Conservation (phyloP, 2,888 invertebrate species). For the Leptopilina myrica region DNA sequence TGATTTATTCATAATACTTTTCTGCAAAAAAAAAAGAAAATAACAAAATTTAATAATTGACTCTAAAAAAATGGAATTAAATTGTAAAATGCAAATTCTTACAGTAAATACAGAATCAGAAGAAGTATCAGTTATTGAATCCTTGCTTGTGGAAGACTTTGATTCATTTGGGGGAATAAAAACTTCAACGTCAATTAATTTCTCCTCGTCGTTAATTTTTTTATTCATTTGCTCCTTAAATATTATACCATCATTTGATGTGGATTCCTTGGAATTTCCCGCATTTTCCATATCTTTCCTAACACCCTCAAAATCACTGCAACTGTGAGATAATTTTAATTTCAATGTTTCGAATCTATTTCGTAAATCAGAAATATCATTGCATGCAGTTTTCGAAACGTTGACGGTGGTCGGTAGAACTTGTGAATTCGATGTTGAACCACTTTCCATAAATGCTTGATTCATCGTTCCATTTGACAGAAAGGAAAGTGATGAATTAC, state of each 20-base stretch:
- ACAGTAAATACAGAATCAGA: conserved; percentile 68
- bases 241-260: background rate
- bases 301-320: conserved; percentile 15
- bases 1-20: conserved; percentile 55
- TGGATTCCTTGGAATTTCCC: background rate
- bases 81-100: conserved; percentile 52
- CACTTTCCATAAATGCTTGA: conserved; percentile 62
- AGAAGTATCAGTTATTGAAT: conserved; percentile 56
- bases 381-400: conserved; percentile 38
- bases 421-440: conserved; percentile 17
- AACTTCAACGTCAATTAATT: conserved; percentile 61
- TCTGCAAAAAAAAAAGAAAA: conserved; percentile 51
- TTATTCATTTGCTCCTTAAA: background rate
- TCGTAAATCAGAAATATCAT: conserved; percentile 58
- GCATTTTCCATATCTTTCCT: background rate
- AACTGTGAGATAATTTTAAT: conserved; percentile 47
- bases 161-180: conserved; percentile 50
- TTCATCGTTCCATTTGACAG: conserved; percentile 62
- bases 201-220: conserved; percentile 50
- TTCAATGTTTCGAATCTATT: conserved; percentile 60
- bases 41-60: background rate
- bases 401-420: conserved; percentile 42
- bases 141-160: conserved; percentile 6
- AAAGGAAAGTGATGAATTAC: conserved; percentile 52
- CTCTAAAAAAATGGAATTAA: conserved; percentile 29